Conservation (phyloP, 2,888 invertebrate genomes). For the Rhagophthalmus giganteus region DNA sequence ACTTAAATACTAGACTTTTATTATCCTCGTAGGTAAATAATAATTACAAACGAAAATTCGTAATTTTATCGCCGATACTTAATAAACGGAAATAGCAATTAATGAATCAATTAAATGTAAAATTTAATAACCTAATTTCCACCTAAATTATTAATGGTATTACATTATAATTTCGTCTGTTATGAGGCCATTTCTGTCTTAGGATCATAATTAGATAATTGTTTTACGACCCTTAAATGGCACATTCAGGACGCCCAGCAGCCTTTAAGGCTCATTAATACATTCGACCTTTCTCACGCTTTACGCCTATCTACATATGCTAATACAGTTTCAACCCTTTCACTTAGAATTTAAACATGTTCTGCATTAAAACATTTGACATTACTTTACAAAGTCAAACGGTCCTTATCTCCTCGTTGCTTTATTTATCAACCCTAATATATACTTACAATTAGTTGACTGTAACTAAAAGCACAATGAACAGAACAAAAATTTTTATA, state of each 20-base stretch:
- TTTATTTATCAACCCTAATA: no score
- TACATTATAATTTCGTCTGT: background rate
- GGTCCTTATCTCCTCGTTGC: no score
- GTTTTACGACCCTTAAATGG: constrained; percentile 6
- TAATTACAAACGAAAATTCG: no score
- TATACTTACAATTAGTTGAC: no score
- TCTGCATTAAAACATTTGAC: constrained; percentile 6
- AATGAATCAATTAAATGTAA: no score
- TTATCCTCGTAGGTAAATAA: no score
- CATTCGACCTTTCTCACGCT: constrained; percentile 12
- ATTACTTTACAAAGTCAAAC: constrained; percentile 4
- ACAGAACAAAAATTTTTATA: no score
- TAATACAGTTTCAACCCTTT: constrained; percentile 16
- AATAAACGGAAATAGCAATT: background rate
- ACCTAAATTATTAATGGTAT: no score
- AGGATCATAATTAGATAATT: constrained; percentile 2
- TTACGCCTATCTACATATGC: constrained; percentile 22
- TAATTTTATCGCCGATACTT: no score
- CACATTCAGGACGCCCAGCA: constrained; percentile 13
- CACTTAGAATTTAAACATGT: constrained; percentile 9
- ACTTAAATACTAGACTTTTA: no score
- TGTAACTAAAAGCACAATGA: no score
- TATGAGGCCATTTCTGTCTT: background rate
- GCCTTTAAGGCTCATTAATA: constrained; percentile 19
- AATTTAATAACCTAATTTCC: no score